These are phyloP conservation scores for Tetramorium alpestre DNA, from an alignment of 1,140 invertebrate species.

Conservation along the genomic window DNA sequence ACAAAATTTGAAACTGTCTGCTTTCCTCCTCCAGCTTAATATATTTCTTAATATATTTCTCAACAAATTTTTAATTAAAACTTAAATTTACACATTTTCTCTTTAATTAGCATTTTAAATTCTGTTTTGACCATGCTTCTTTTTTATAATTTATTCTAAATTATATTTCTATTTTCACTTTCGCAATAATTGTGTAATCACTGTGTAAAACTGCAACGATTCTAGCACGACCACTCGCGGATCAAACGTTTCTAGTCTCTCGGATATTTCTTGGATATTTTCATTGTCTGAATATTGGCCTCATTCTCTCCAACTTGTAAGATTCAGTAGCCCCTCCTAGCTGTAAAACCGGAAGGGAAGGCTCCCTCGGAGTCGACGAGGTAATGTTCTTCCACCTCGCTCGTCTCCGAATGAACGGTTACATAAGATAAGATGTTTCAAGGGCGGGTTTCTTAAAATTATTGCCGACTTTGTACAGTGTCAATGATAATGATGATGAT, in stretches of 20 bases:
- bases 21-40: background rate
- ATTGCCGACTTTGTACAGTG: constrained; percentile 85
- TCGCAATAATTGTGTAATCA: background rate
- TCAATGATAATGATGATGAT: constrained; percentile 48
- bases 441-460: constrained; percentile 78
- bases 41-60: background rate
- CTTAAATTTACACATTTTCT: background rate
- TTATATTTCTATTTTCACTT: background rate
- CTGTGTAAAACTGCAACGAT: background rate
- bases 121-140: background rate
- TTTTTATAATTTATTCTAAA: background rate
- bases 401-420: constrained; percentile 58
- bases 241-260: background rate
- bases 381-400: background rate
- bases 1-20: background rate
- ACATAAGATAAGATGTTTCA: constrained; percentile 75
- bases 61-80: background rate
- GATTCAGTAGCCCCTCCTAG: constrained; percentile 4
- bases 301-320: constrained; percentile 27
- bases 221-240: background rate
- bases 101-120: background rate
- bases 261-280: background rate
- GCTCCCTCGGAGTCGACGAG: constrained; percentile 1
- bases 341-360: constrained; percentile 4
- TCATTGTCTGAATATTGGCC: constrained; percentile 9